Percentiles rank a stretch among this genome's conserved stretches.
These are phyloP conservation scores for Dastarcus helophoroides DNA, from an alignment of 2,888 invertebrate species.

Conservation along the genomic window DNA sequence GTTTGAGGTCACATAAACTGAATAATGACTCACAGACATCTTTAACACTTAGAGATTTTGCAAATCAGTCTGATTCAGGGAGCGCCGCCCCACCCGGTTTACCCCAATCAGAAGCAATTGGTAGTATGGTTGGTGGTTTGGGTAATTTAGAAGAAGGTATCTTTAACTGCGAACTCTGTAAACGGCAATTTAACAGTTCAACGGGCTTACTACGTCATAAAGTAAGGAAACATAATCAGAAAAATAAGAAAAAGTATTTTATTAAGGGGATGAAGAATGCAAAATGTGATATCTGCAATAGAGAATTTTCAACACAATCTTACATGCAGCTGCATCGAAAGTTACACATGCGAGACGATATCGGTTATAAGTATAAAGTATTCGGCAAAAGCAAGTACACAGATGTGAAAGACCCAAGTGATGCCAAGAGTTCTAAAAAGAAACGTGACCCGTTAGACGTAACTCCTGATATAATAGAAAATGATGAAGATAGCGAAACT, in stretches of 20 bases:
- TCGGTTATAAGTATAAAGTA: constrained; percentile 30
- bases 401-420: constrained; percentile 8
- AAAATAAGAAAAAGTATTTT: constrained; percentile 30
- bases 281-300: constrained; percentile 33
- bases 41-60: constrained; percentile 29
- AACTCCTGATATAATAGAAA: constrained; percentile 10
- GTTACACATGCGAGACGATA: constrained; percentile 28
- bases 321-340: constrained; percentile 33
- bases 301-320: constrained; percentile 32
- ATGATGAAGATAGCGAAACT: constrained; percentile 10
- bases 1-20: constrained; percentile 22
- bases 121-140: constrained; percentile 6
- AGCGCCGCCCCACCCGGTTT: constrained; percentile 1
- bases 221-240: constrained; percentile 30
- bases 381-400: constrained; percentile 26
- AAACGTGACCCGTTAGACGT: constrained; percentile 6
- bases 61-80: constrained; percentile 11
- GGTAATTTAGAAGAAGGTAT: constrained; percentile 16
- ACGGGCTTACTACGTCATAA: constrained; percentile 31
- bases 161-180: constrained; percentile 26
- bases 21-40: constrained; percentile 18
- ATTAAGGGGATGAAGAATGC: constrained; percentile 35
- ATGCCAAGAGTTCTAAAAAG: constrained; percentile 7
- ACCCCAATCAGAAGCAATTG: constrained; percentile 6
- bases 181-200: constrained; percentile 25